These are phyloP conservation scores for Rotaria magnacalcarata DNA, from an alignment of 2,888 invertebrate species.

Conservation along the genomic window DNA sequence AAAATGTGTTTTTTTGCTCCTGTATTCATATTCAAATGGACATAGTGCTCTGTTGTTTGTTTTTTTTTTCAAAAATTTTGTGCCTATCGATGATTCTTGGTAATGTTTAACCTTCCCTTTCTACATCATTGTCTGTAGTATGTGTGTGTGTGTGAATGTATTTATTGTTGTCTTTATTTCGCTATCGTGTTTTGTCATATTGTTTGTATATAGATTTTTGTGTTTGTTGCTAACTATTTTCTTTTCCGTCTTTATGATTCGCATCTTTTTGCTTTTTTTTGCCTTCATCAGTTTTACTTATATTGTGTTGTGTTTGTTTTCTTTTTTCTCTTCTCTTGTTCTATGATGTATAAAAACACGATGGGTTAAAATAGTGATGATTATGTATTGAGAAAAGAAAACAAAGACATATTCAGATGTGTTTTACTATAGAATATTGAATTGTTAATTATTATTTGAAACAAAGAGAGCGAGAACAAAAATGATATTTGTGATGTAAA, in stretches of 20 bases:
- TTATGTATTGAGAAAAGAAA: conserved; percentile 2
- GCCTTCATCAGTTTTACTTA: conserved; percentile 16
- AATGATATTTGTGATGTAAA: too few species aligned
- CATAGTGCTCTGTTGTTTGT: not conserved
- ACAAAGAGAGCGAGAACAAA: not conserved
- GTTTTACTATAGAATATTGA: not conserved
- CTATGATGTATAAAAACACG: conserved; percentile 22
- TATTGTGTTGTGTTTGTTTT: conserved; percentile 18
- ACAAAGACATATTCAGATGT: not conserved
- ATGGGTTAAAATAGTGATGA: conserved; percentile 21
- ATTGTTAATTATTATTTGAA: not conserved
- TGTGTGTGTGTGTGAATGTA: not conserved
- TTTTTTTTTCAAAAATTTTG: not conserved
- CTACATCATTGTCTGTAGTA: conserved; percentile 9
- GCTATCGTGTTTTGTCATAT: not conserved
- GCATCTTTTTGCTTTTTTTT: not conserved
- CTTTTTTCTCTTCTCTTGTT: not conserved
- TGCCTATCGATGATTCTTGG: not conserved
- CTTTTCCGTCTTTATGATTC: conserved; percentile 13
- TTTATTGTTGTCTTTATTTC: not conserved
- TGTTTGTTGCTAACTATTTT: conserved; percentile 26
- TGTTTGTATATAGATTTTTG: not conserved
- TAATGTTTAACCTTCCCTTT: not conserved
- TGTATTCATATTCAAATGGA: not conserved
- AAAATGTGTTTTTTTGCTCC: not conserved